A percentile compares a stretch with the other conserved stretches of the same genome.
phyloP scores from a whole-genome alignment of 1,140 invertebrate genomes.

The Brachionus manjavacas region DNA sequence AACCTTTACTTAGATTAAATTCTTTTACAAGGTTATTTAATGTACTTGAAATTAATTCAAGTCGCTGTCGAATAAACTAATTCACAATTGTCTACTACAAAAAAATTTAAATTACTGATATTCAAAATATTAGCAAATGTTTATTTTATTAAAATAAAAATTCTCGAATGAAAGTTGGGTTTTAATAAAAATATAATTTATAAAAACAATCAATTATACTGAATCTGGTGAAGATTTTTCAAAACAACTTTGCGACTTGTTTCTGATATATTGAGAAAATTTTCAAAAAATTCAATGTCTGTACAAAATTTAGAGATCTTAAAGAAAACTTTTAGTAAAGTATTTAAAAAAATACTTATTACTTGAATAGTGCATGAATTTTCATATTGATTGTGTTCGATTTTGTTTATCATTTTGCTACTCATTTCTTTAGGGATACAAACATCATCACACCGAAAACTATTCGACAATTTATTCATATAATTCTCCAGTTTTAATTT shows the following conservation, averaged over 20 bases:
- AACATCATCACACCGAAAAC: neutral
- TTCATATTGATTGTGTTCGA: neutral
- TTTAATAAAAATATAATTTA: neutral
- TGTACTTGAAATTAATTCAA: no score
- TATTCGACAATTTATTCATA: neutral
- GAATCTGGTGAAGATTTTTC: neutral
- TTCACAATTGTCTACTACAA: no score
- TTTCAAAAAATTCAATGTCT: neutral
- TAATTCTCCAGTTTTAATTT: neutral
- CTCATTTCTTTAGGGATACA: neutral
- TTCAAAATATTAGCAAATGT: no score
- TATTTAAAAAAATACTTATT: neutral
- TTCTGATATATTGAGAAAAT: neutral
- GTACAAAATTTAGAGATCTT: neutral
- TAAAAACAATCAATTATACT: neutral
- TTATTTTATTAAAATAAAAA: neutral
- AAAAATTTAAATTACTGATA: no score
- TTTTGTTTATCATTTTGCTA: neutral
- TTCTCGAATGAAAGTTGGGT: no score
- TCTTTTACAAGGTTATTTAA: no score
- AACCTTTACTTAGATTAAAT: no score
- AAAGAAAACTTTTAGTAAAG: neutral
- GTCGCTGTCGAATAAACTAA: no score
- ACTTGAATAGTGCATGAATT: neutral
- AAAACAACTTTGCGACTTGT: neutral